Conservation (phyloP, 2,888 invertebrate genomes). For the Timema cristinae region DNA sequence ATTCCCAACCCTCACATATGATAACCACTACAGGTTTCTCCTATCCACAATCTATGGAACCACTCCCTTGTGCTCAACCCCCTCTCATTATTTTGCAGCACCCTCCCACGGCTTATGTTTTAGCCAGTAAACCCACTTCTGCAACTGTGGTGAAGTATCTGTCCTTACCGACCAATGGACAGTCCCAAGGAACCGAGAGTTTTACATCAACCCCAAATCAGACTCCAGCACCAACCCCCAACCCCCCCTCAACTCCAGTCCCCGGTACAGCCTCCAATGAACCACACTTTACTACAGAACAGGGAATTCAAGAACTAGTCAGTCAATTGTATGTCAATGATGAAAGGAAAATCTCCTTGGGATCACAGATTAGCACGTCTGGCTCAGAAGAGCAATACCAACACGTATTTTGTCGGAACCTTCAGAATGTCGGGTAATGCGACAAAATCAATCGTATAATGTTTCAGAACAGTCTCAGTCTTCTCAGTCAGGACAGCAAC, state of each 20-base stretch:
- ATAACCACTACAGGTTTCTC: too few species aligned
- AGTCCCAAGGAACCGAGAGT: not conserved
- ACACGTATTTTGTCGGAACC: too few species aligned
- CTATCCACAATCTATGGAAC: not conserved
- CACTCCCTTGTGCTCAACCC: conserved; percentile 34
- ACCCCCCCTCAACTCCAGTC: conserved; percentile 27
- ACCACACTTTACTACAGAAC: too few species aligned
- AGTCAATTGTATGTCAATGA: too few species aligned
- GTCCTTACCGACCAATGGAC: not conserved
- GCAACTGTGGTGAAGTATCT: conserved; percentile 15
- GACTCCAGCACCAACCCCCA: conserved; percentile 34
- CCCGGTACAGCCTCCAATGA: not conserved
- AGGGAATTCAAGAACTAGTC: too few species aligned
- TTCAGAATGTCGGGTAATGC: too few species aligned
- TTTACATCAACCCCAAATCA: conserved; percentile 23
- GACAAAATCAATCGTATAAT: too few species aligned
- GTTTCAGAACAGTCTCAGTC: too few species aligned
- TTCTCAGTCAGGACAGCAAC: too few species aligned
- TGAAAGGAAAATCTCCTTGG: too few species aligned
- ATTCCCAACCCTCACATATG: not conserved
- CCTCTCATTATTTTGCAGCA: conserved; percentile 22
- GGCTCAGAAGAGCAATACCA: too few species aligned
- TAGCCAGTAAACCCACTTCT: not conserved
- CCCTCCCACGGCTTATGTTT: conserved; percentile 14
- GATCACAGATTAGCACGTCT: too few species aligned